Base-by-base conservation (phyloP, 2,113 vertebrate genomes). In the Perca schrenkii region DNA sequence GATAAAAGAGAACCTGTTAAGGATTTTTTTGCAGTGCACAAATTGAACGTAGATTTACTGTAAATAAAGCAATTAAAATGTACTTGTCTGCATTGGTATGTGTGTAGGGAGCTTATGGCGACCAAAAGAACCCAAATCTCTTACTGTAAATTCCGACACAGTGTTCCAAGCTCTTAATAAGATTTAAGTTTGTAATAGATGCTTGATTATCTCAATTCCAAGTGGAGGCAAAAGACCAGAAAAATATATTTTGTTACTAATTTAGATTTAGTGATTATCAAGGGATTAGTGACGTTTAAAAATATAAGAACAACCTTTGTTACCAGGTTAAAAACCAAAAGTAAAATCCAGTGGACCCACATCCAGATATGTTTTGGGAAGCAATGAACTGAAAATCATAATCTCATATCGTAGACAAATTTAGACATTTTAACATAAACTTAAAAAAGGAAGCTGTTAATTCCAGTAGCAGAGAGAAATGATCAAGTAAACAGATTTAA, bases 121-220 rank as follows among this genome's bases (percentile, higher is more conserved):
- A 81, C 61, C 58, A 66, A 75, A 69, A 77, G 21, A 50, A 83
- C 34, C 49, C 16, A 71, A 92, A 77, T 80, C 86, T 86, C 56
- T 75, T 43, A 43, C 40, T 43, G 8, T 11, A 70, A 79, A 85
- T 74, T 54, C 73, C 25, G 74, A 72, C 74, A 77, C 62, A 19
- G 60, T 80, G 70, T 85, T 91, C 80, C 75, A 83, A 89, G 80
- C 89, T 89, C 81, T 90, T 91, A 89, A 90, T 91, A 84, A 71
- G 90, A 90, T 89, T 91, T 80, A 67, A 50, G 58, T 82, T 82
- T 90, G 91, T 91, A 90, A 91, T 90, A 91, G 87, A 89, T 79
- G 85, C 82, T 74, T 76, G 66, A 93, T 91, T 88, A 85, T 65
- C 68, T 57, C 53, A 86, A 87, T 86, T 82, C 82, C 53, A 76